These are phyloP conservation scores for Propithecus coquereli DNA, from an alignment of 2,113 vertebrate species.

Conservation along the genomic window DNA sequence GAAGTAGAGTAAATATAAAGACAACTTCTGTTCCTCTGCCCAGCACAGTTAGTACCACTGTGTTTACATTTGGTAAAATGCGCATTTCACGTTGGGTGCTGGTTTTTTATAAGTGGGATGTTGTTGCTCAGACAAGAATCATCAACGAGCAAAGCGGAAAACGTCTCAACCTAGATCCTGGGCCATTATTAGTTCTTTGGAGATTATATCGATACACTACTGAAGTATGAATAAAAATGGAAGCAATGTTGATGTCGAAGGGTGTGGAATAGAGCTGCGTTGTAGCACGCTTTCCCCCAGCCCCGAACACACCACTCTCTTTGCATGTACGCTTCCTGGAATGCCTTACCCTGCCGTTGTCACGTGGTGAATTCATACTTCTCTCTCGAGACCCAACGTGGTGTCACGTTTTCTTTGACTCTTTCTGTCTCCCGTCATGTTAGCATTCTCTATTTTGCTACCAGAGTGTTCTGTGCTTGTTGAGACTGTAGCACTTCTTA, in stretches of 20 bases:
- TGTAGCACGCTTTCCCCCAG: rapidly evolving
- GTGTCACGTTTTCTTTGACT: neutral
- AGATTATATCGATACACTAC: rapidly evolving
- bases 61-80: neutral
- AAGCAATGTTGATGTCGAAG: rapidly evolving
- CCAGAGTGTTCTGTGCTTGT: neutral
- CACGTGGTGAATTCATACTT: too few relatives aligned
- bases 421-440: neutral
- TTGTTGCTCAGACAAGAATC: neutral
- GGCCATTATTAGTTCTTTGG: neutral
- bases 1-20: neutral
- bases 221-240: neutral
- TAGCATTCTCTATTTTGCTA: neutral
- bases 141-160: neutral
- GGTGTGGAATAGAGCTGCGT: too few relatives aligned
- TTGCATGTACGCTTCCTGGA: rapidly evolving
- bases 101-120: neutral
- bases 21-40: slow-evolving; percentile 5
- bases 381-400: neutral
- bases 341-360: neutral
- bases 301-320: rapidly evolving
- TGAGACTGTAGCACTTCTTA: neutral
- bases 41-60: neutral
- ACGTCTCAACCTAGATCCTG: neutral
- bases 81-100: neutral